phyloP scores from a whole-genome alignment of 2,888 invertebrate species.

The Eupithecia subumbrata region DNA sequence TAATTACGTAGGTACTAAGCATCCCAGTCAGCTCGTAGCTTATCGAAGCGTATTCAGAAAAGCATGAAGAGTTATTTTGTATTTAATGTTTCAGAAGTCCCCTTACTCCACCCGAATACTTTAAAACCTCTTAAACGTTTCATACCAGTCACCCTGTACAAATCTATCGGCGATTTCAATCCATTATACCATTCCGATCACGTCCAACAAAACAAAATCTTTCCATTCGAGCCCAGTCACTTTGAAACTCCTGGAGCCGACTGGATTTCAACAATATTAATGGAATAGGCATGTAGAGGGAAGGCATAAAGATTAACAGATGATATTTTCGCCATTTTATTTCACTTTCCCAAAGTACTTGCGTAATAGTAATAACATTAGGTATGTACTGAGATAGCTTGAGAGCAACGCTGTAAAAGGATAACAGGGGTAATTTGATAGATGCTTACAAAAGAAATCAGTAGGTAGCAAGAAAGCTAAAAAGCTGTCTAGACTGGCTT shows the following conservation, averaged over 20 bases:
- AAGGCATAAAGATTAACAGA: conserved; percentile 26
- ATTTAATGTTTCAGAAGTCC: neutral
- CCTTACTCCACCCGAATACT: neutral
- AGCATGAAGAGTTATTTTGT: neutral
- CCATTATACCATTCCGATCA: conserved; percentile 30
- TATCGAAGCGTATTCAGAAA: neutral
- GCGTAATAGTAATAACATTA: neutral
- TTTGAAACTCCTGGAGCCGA: conserved; percentile 27
- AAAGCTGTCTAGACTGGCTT: neutral
- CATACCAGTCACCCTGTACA: conserved; percentile 7
- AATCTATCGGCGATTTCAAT: conserved; percentile 13
- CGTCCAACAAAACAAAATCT: conserved; percentile 35
- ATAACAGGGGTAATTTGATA: neutral
- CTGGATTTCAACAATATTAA: conserved; percentile 26
- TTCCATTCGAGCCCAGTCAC: conserved; percentile 28
- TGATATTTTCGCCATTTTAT: conserved; percentile 14
- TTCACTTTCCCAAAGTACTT: neutral
- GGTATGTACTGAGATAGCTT: neutral
- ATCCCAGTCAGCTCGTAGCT: neutral
- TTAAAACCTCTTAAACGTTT: too few relatives aligned
- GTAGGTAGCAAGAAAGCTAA: neutral
- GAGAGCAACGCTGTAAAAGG: neutral
- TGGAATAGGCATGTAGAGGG: conserved; percentile 28
- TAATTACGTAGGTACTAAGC: too few relatives aligned
- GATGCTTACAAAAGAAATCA: neutral